phyloP scores from a whole-genome alignment of 2,113 vertebrate genomes.

The Formicarius rufipectus region DNA sequence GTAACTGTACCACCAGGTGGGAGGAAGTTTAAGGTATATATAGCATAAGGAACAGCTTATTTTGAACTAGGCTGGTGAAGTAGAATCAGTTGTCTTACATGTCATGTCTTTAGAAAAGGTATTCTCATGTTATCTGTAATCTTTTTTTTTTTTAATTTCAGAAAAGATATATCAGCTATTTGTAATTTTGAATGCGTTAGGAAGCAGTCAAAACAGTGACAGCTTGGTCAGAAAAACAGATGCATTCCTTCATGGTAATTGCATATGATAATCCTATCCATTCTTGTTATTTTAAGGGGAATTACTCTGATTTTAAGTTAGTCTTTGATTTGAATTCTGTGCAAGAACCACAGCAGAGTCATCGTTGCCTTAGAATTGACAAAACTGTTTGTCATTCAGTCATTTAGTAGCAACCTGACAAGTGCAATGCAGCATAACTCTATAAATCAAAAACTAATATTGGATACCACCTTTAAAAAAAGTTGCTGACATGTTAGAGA shows the following conservation, averaged over 20 bases:
- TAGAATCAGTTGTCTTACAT: neutral
- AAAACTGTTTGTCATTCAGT: neutral
- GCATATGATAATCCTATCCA: neutral
- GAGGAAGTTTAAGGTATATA: neutral
- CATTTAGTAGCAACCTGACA: neutral
- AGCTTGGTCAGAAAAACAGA: slow-evolving; percentile 42
- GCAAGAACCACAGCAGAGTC: neutral
- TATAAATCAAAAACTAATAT: slow-evolving; percentile 67
- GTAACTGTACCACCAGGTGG: neutral
- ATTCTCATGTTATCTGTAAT: neutral
- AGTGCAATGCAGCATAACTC: neutral
- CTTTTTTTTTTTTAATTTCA: neutral
- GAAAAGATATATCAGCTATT: neutral
- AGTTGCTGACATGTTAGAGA: slow-evolving; percentile 51
- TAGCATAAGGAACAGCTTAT: neutral
- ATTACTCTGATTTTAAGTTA: slow-evolving; percentile 48
- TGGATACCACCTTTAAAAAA: slow-evolving; percentile 51
- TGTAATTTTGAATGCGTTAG: slow-evolving; percentile 6
- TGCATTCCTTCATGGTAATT: neutral
- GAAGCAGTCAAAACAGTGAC: slow-evolving; percentile 18
- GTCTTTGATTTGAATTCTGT: slow-evolving; percentile 15
- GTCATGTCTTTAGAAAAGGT: neutral
- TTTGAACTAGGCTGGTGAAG: neutral
- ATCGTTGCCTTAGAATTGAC: slow-evolving; percentile 13
- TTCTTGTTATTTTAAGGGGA: slow-evolving; percentile 39